Conservation (phyloP, 2,113 vertebrate genomes). For the Larimichthys crocea region DNA sequence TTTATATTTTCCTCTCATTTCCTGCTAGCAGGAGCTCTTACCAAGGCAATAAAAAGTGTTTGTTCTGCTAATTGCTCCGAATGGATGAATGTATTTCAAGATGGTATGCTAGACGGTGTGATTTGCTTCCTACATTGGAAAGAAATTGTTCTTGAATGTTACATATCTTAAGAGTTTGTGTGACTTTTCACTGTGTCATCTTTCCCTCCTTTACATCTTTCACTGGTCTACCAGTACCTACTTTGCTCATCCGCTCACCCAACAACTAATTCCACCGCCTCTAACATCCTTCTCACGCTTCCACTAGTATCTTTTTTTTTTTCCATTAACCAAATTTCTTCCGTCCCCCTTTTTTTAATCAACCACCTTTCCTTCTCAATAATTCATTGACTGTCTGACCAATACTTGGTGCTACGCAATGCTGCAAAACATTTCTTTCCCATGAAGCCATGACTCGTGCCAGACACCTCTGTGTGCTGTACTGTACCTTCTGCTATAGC, state of each 20-base stretch:
- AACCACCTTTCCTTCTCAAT: constrained; percentile 7
- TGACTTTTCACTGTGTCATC: constrained; percentile 41
- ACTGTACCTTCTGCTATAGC: constrained; percentile 36
- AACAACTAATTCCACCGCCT: constrained; percentile 17
- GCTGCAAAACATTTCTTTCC: constrained; percentile 89
- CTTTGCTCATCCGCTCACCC: not conserved
- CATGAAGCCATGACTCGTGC: constrained; percentile 83
- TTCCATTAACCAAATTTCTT: constrained; percentile 18
- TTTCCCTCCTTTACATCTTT: constrained; percentile 23
- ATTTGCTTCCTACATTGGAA: constrained; percentile 87
- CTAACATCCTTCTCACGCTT: not conserved
- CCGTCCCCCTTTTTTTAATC: constrained; percentile 20
- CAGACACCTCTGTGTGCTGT: constrained; percentile 53
- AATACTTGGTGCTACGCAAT: constrained; percentile 76
- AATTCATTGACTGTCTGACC: constrained; percentile 32
- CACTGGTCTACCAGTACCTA: not conserved
- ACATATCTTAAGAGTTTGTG: constrained; percentile 79
- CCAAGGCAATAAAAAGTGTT: constrained; percentile 80
- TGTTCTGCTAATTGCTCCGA: constrained; percentile 85
- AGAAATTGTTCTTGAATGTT: constrained; percentile 84
- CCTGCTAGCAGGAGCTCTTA: constrained; percentile 71
- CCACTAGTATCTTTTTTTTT: not conserved
- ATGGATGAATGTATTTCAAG: constrained; percentile 74
- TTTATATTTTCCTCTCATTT: constrained; percentile 63
- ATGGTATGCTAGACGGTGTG: constrained; percentile 82